Conservation (phyloP, 2,888 invertebrate genomes). For the Drosophila buzzatii region DNA sequence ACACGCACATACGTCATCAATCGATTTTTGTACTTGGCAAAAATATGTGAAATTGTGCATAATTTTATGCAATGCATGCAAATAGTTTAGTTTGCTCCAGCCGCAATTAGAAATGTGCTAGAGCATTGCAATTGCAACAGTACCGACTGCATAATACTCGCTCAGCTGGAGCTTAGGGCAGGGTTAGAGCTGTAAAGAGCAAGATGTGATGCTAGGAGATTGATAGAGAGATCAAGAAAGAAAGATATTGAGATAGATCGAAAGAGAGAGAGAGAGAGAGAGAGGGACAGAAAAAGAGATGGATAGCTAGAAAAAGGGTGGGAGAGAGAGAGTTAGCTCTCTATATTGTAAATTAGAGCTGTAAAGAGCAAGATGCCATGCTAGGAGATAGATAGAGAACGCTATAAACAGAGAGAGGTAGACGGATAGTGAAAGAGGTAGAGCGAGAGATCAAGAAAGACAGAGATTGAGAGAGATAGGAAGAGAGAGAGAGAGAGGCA, state of each 20-base stretch:
- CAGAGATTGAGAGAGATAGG: not conserved
- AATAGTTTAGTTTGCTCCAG: conserved; percentile 13
- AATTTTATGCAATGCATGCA: conserved; percentile 48
- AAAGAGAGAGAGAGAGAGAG: not conserved
- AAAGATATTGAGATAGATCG: no score
- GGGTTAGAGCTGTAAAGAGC: not conserved
- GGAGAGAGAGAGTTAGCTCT: not conserved
- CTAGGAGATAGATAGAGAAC: not conserved
- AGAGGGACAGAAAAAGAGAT: not conserved
- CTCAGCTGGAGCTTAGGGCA: not conserved
- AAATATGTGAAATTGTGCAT: conserved; percentile 6
- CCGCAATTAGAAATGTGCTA: conserved; percentile 30
- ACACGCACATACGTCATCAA: conserved; percentile 20
- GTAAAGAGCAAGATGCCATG: not conserved
- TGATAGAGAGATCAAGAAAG: not conserved
- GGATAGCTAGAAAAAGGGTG: not conserved
- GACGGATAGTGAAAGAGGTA: not conserved
- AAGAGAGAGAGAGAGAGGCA: not conserved
- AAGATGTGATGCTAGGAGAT: no score
- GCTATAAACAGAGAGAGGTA: not conserved
- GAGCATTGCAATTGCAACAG: not conserved
- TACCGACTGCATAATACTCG: not conserved
- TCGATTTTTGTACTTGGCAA: conserved; percentile 5
- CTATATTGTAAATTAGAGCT: no score
- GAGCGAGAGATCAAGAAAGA: not conserved